phyloP scores from a whole-genome alignment of 2,797 vertebrate species.

The Hapalemur alaotrensis region DNA sequence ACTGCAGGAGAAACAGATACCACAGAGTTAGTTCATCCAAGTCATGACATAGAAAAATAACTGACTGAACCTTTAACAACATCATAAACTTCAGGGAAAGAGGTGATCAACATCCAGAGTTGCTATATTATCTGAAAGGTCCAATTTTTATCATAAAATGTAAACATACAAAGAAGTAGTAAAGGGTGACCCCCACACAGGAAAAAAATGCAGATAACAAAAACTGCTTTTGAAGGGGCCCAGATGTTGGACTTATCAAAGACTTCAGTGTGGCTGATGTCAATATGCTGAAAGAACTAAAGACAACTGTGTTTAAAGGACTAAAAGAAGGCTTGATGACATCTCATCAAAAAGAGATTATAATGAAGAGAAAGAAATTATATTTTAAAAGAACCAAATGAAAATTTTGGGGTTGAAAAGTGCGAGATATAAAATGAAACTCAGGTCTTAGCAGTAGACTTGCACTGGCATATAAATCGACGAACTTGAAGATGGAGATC shows the following conservation, averaged over 20 bases:
- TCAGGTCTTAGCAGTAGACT: neutral
- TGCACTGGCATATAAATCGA: neutral
- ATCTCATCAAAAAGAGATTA: neutral
- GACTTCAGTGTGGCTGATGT: neutral
- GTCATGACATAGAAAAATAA: neutral
- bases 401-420: neutral
- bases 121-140: neutral
- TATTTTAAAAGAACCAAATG: neutral
- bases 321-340: neutral
- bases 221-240: neutral
- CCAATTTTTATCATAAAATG: neutral
- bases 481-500: neutral
- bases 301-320: neutral
- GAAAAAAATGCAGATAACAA: neutral
- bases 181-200: neutral
- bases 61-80: neutral
- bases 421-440: neutral
- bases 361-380: neutral
- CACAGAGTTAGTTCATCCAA: neutral
- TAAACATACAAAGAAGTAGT: neutral
- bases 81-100: neutral
- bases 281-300: neutral
- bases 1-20: neutral
- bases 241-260: neutral
- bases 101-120: neutral